Conservation (phyloP, 1,140 invertebrate species). For the Babylonia areolata region DNA sequence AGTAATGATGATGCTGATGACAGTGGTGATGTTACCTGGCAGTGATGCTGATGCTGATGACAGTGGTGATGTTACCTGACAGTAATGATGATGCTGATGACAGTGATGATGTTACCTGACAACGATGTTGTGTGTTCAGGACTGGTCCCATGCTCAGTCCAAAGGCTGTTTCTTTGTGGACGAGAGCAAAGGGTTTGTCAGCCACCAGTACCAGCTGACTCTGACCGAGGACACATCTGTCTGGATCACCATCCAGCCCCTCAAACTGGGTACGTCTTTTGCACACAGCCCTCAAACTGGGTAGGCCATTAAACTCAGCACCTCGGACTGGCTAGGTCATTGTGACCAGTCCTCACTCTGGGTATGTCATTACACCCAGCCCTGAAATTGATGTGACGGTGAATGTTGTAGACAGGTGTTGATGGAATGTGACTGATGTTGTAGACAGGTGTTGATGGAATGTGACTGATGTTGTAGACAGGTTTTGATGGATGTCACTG, state of each 20-base stretch:
- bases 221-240: constrained; percentile 62
- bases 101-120: no score
- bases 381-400: no score
- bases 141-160: constrained; percentile 61
- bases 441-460: no score
- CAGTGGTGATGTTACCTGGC: background rate
- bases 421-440: no score
- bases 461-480: no score
- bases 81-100: background rate
- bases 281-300: no score
- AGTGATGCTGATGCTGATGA: background rate
- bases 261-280: constrained; percentile 42
- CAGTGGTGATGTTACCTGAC: background rate
- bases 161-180: constrained; percentile 73
- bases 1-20: background rate
- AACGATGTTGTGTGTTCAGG: constrained; percentile 47
- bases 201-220: constrained; percentile 66
- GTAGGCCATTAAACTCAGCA: no score
- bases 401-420: no score
- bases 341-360: no score
- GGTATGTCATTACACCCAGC: no score
- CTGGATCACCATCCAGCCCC: constrained; percentile 69
- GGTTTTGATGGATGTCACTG: no score
- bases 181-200: constrained; percentile 62
- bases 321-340: no score